Evolutionary conservation across 2,888 invertebrate genomes (phyloP), one percentile per base, ranked within the genome.

Genomic region (Orchestes rusci): DNA sequence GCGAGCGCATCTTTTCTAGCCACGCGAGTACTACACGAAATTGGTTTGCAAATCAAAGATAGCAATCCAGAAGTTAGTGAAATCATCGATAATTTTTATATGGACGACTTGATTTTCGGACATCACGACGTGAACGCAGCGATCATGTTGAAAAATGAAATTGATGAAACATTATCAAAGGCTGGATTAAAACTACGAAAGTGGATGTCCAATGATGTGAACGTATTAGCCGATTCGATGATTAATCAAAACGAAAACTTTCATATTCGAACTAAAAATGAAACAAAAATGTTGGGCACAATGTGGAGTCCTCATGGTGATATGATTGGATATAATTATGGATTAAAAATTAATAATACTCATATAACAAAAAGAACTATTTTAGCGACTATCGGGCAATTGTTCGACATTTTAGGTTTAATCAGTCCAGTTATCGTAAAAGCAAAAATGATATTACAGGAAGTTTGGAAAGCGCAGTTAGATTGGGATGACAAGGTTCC

Each of bases 371-470:
- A n/a, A n/a, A n/a, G n/a, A n/a, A n/a, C n/a, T n/a, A n/a, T n/a
- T n/a, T n/a, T n/a, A n/a, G 16, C 49, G 2, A 39, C 3, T 2
- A 31, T 48, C n/a, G 39, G 39, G 10, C 35, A 48, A 30, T 10
- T 50, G 1, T 47, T 41, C 16, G 44, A 48, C 12, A 36, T 44
- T n/a, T 33, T 43, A 16, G 48, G 50, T n/a, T n/a, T n/a, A n/a
- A n/a, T n/a, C n/a, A n/a, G n/a, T n/a, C n/a, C n/a, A n/a, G n/a
- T n/a, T n/a, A n/a, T n/a, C n/a, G n/a, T n/a, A n/a, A n/a, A n/a
- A n/a, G n/a, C n/a, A n/a, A n/a, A n/a, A n/a, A n/a, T 50, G 27
- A 33, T 48, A n/a, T 20, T 51, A 12, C 51, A 51, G 36, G 16
- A 39, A 17, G 15, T 48, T 29, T 48, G 51, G 51, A 31, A 39